Evolutionary conservation across 2,797 vertebrate species (phyloP).

Genomic region (Myotis pilosus): DNA sequence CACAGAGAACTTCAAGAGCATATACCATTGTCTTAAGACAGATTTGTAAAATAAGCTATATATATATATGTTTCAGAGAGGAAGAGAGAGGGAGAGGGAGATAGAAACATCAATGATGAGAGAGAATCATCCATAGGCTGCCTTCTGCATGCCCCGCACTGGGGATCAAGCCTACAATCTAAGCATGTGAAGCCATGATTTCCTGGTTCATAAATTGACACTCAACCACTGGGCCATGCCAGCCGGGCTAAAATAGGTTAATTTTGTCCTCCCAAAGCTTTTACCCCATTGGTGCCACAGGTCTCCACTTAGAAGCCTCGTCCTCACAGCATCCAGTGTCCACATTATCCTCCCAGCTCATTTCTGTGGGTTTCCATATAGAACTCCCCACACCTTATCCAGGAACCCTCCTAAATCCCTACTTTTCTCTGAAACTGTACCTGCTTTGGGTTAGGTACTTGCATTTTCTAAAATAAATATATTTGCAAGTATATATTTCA

Average conservation of each 20-base stretch:
- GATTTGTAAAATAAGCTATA: not conserved
- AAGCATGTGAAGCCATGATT: no score
- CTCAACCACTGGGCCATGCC: no score
- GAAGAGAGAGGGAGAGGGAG: no score
- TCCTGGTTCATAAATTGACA: no score
- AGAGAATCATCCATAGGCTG: no score
- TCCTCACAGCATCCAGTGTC: not conserved
- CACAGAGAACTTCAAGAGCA: not conserved
- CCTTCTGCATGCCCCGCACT: no score
- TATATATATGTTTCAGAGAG: no score
- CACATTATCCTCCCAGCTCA: not conserved
- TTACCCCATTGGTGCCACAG: not conserved
- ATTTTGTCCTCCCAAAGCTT: not conserved
- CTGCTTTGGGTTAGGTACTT: not conserved
- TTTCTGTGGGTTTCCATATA: not conserved
- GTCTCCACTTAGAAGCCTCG: not conserved
- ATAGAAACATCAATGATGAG: no score
- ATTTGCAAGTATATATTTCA: not conserved
- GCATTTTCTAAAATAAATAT: not conserved
- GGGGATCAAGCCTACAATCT: no score
- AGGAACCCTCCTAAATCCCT: not conserved
- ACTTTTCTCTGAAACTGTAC: not conserved
- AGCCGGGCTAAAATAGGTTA: not conserved
- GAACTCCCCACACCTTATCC: not conserved
- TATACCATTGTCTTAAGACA: not conserved